A percentile compares a stretch with the other conserved stretches of the same genome.
Conservation (phyloP, 2,888 invertebrate genomes). For the Epiblema foenella region DNA sequence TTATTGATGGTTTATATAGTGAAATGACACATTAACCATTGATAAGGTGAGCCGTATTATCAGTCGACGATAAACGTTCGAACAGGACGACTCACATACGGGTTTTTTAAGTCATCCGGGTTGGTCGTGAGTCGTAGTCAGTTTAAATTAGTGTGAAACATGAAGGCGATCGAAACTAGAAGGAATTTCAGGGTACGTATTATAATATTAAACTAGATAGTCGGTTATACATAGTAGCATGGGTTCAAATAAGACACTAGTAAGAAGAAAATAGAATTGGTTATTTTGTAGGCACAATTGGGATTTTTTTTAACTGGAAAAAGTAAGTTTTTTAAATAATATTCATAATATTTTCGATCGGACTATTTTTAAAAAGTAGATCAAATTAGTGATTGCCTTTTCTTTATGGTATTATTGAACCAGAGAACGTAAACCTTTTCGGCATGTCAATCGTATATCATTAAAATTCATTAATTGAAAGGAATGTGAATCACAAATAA, state of each 20-base stretch:
- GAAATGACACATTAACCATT: constrained; percentile 25
- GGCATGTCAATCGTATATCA: background rate
- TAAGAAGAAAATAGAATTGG: too few relatives aligned
- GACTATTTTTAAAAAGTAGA: background rate
- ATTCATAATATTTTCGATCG: background rate
- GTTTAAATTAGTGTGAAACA: constrained; percentile 44
- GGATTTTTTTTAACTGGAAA: background rate
- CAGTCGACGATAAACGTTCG: constrained; percentile 44
- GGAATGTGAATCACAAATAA: background rate
- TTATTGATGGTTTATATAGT: constrained; percentile 18
- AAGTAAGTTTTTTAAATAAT: background rate
- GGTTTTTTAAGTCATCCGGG: constrained; percentile 48
- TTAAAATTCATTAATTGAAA: background rate
- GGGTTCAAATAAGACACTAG: background rate
- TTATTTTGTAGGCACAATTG: too few relatives aligned
- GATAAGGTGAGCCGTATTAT: constrained; percentile 43
- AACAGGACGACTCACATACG: constrained; percentile 39
- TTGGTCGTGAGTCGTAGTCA: constrained; percentile 33
- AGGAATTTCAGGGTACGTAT: constrained; percentile 50
- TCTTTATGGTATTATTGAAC: background rate
- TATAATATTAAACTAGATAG: background rate
- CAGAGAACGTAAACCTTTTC: constrained; percentile 27
- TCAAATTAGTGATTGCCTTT: background rate
- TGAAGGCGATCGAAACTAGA: constrained; percentile 67
- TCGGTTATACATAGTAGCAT: background rate